Base-by-base conservation (phyloP, 2,113 vertebrate species). In the Rhizomys pruinosus region DNA sequence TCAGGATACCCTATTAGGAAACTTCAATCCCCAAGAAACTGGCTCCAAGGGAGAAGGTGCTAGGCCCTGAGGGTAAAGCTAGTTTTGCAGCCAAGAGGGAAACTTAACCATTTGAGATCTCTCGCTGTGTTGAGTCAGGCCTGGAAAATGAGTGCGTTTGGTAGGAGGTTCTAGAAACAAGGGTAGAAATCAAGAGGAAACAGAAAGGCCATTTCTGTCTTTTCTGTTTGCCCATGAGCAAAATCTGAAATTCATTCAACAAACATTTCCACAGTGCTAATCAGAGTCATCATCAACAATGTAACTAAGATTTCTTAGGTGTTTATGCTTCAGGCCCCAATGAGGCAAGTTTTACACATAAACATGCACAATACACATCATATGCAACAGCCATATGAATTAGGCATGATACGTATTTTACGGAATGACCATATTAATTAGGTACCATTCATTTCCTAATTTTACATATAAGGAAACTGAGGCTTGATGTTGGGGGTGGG, bases 161-260 rank as follows among this genome's bases (percentile, higher is more conserved):
- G 52, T 7, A 55, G 86, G 7, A 63, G 37, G 47, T 63, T 71
- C 89, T 68, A 69, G 57, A 68, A 25, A 81, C 17, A 52, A 69
- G 25, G 16, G 37, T 44, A 34, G 37, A n/a, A 78, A 72, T 39
- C 52, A 19, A 25, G 17, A 27, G 25, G 55, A 84, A 12, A 91
- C 39, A 77, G 66, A 81, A 84, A 77, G 85, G 19, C 19, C 32
- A 74, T 3, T 87, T n/a, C n/a, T n/a, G 29, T 20, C 44, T 19
- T 55, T 57, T 57, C 17, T 87, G 61, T 80, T 55, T 68, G 44
- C 13, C 39, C n/a, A 42, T 32, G 10, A 90, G 68, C 44, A 5
- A 96, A 76, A 63, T 87, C 89, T 79, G 34, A 84, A 87, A 72
- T 78, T 55, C 57, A 91, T 19, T 78, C 34, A 55, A 81, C 63